Evolutionary conservation across 2,888 invertebrate genomes (phyloP), one percentile per base, ranked within the genome.

Genomic region (Cyaniris semiargus): DNA sequence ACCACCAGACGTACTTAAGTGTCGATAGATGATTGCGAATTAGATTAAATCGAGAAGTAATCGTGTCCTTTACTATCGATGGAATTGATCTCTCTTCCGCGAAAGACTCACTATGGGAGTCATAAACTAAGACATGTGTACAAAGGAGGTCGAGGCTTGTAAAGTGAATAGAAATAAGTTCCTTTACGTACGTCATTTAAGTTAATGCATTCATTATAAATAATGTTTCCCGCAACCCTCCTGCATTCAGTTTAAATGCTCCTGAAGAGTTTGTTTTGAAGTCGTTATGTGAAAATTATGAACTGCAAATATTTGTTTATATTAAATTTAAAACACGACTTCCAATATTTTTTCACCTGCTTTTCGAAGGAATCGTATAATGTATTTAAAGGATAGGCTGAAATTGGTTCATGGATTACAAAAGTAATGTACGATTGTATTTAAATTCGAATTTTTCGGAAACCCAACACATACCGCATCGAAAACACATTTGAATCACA

Each of bases 91-190:
- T 86, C 83, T 85, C 88, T 90, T 90, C 89, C 90, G 88, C 86
- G 87, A 90, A 88, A 87, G 89, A 84, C 85, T 83, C 80, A 81
- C 84, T 86, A 86, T 86, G 85, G 85, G 86, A 90, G 88, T 87
- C 87, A 88, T 87, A 88, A 85, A 85, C 66, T 88, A 88, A 87
- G 88, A 89, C 88, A 88, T 88, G 88, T 88, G 87, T 86, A 90
- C 86, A 90, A 88, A 89, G 86, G 87, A 85, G 85, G 84, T 85
- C 84, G 84, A 82, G 83, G 86, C 86, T 87, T 89, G 85, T 89
- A 87, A 86, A 87, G 84, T 72, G 72, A 72, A 72, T 21, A 44
- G 31, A 70, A 21, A 21, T 71, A 38, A 72, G 72, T 85, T 82
- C 83, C 82, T 84, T 85, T 85, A 87, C 88, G 86, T 84, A 88